Evolutionary conservation across 2,797 vertebrate species (phyloP).

Genomic region (Sebastes minor): DNA sequence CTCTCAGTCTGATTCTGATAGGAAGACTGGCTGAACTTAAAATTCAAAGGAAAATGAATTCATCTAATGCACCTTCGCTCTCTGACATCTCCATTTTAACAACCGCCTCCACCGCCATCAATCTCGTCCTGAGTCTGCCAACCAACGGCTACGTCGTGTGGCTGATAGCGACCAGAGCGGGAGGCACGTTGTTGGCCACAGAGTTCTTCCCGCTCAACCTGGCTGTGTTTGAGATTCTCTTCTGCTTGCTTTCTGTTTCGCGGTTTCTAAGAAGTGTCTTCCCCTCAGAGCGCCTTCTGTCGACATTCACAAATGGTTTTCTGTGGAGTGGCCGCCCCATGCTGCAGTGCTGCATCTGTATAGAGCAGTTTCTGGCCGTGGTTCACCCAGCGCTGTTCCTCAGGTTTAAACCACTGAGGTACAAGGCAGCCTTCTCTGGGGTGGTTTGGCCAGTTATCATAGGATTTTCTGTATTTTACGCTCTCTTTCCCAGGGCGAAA

Average conservation of each 20-base stretch:
- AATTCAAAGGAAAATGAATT: neutral
- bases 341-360: neutral
- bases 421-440: neutral
- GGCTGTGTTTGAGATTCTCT: neutral
- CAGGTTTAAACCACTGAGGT: neutral
- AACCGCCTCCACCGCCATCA: neutral
- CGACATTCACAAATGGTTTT: neutral
- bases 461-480: neutral
- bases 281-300: neutral
- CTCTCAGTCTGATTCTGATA: neutral
- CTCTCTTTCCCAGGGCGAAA: rapidly evolving
- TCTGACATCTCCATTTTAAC: neutral
- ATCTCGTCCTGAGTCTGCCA: neutral
- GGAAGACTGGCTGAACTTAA: neutral
- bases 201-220: neutral
- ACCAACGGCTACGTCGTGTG: neutral
- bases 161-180: neutral
- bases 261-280: neutral
- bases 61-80: neutral
- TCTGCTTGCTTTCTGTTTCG: neutral
- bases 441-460: neutral
- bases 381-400: neutral
- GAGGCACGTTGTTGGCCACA: neutral
- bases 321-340: neutral
- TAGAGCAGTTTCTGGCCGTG: neutral